Conservation (phyloP, 2,888 invertebrate species). For the Eumerus sabulonum region DNA sequence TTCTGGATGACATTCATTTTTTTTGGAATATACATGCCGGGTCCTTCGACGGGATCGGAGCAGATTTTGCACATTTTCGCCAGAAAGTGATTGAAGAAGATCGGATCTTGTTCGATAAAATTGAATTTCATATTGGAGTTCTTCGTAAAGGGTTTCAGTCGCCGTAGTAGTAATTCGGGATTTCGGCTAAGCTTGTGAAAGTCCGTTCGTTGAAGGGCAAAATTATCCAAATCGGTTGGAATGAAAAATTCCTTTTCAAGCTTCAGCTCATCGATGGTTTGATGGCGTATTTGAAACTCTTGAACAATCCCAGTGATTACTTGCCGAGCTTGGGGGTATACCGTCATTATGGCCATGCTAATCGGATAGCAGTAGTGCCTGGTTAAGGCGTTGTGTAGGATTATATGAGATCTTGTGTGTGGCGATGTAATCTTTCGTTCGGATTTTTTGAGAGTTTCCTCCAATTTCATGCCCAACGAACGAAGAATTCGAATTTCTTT, state of each 20-base stretch:
- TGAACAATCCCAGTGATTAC: constrained; percentile 61
- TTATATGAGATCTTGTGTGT: neutral
- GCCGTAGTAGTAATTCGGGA: constrained; percentile 72
- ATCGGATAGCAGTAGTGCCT: neutral
- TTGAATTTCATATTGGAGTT: constrained; percentile 71
- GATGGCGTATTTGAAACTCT: constrained; percentile 73
- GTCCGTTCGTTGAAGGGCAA: constrained; percentile 72
- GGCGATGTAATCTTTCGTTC: neutral
- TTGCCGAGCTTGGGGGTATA: neutral
- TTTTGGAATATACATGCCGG: constrained; percentile 14
- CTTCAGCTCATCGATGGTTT: constrained; percentile 73
- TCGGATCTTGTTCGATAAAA: constrained; percentile 75
- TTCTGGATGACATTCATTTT: neutral
- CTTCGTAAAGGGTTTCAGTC: constrained; percentile 70
- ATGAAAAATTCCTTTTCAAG: constrained; percentile 74
- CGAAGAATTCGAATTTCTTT: constrained; percentile 73
- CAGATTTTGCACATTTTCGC: constrained; percentile 46
- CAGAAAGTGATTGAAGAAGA: constrained; percentile 74
- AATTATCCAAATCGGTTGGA: constrained; percentile 60
- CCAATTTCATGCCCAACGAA: constrained; percentile 73
- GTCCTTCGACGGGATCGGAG: neutral
- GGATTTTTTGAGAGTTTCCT: constrained; percentile 70
- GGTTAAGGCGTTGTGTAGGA: neutral
- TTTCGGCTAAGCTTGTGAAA: constrained; percentile 73
- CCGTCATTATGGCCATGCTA: neutral